Conservation (phyloP, 2,113 vertebrate species). For the Phyllopteryx taeniolatus region DNA sequence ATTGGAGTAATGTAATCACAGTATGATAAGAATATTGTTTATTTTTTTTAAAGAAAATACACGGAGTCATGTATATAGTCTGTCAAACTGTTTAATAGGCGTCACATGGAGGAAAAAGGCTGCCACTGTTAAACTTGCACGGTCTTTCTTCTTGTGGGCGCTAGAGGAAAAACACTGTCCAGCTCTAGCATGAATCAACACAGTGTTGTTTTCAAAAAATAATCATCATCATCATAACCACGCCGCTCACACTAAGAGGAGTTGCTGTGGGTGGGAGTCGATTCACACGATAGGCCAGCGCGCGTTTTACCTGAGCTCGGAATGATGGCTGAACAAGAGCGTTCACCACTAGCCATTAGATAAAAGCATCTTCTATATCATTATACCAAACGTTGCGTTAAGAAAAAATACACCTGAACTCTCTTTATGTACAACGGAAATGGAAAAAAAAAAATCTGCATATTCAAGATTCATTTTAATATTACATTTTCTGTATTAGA, state of each 20-base stretch:
- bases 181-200: constrained; percentile 31
- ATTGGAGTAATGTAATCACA: too few species aligned
- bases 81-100: constrained; percentile 70
- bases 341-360: constrained; percentile 62
- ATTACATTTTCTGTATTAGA: constrained; percentile 84
- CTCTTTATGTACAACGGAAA: constrained; percentile 70
- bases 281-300: constrained; percentile 31
- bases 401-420: constrained; percentile 75
- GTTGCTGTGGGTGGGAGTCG: constrained; percentile 16
- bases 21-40: background rate
- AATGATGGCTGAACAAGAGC: constrained; percentile 62
- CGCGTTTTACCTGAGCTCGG: constrained; percentile 70
- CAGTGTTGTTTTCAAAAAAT: constrained; percentile 42
- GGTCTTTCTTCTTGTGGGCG: constrained; percentile 34
- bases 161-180: constrained; percentile 18
- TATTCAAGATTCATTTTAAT: constrained; percentile 85
- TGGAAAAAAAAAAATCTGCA: constrained; percentile 68
- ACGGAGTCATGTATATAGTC: constrained; percentile 15
- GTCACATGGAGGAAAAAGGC: constrained; percentile 61
- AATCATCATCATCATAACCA: constrained; percentile 15
- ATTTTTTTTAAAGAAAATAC: background rate
- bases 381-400: constrained; percentile 60
- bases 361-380: constrained; percentile 43
- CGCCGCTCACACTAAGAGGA: constrained; percentile 36
- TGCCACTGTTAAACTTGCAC: constrained; percentile 54